phyloP scores from a whole-genome alignment of 2,888 invertebrate species.

The Xanthostigma xanthostigma region DNA sequence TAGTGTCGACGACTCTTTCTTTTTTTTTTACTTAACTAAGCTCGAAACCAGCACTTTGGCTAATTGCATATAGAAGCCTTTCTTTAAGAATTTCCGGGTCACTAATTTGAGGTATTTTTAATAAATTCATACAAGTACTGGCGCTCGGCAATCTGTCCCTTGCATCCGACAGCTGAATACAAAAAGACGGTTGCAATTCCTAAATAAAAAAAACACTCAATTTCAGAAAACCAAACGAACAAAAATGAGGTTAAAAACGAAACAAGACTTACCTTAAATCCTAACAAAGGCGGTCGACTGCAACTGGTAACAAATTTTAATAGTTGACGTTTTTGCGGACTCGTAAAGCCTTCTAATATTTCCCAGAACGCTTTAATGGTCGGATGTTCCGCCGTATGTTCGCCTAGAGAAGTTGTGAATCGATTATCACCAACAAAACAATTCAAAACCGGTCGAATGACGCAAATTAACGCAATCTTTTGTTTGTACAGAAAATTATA shows the following conservation, averaged over 20 bases:
- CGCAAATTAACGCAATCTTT: no score
- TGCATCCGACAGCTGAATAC: constrained; percentile 84
- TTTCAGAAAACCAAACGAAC: neutral
- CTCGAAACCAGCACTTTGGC: constrained; percentile 93
- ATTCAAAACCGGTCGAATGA: no score
- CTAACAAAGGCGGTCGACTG: constrained; percentile 88
- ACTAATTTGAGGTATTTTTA: constrained; percentile 85
- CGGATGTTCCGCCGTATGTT: constrained; percentile 67
- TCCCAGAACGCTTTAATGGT: constrained; percentile 84
- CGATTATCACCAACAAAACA: no score
- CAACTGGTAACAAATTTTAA: constrained; percentile 98
- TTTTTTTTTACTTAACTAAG: constrained; percentile 46
- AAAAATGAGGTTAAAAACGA: neutral
- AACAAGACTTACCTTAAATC: constrained; percentile 67
- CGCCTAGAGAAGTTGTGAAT: constrained; percentile 38
- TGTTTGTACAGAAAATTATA: no score
- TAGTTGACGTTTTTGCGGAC: constrained; percentile 70
- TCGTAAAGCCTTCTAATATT: constrained; percentile 67
- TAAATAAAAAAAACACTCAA: constrained; percentile 25
- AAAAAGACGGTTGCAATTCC: constrained; percentile 92
- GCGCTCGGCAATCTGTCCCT: constrained; percentile 89
- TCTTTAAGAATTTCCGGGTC: constrained; percentile 61
- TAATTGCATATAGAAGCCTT: constrained; percentile 84
- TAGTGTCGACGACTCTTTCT: neutral
- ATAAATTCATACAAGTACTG: constrained; percentile 94